These are phyloP conservation scores for Sebastiscus tertius DNA, from an alignment of 2,797 vertebrate species.

Conservation along the genomic window DNA sequence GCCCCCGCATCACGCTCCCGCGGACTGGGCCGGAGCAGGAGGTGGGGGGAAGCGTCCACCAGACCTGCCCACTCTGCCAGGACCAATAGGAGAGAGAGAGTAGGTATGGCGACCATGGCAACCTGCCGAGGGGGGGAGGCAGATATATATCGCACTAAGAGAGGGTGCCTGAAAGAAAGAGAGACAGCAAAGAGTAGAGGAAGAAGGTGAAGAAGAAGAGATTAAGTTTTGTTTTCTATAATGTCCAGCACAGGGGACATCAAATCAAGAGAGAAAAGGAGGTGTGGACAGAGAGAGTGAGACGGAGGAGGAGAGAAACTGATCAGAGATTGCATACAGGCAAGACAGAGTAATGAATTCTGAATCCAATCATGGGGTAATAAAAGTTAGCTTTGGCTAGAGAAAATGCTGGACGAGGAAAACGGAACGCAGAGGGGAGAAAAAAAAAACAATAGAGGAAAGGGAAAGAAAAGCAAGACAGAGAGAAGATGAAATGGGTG, in stretches of 20 bases:
- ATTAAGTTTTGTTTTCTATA: constrained; percentile 43
- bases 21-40: constrained; percentile 85
- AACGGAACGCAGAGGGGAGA: constrained; percentile 18
- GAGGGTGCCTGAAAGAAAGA: constrained; percentile 79
- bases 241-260: constrained; percentile 40
- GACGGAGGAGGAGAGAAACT: constrained; percentile 29
- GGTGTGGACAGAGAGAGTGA: constrained; percentile 19
- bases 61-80: constrained; percentile 87
- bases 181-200: constrained; percentile 54
- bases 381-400: constrained; percentile 67
- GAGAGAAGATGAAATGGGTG: constrained; percentile 72
- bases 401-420: constrained; percentile 58
- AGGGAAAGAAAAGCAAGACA: constrained; percentile 55
- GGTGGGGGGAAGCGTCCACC: constrained; percentile 90
- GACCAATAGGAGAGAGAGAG: constrained; percentile 87
- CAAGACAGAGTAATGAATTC: constrained; percentile 61
- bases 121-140: constrained; percentile 81
- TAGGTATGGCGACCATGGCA: constrained; percentile 88
- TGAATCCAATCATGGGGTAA: constrained; percentile 65
- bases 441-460: constrained; percentile 33
- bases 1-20: constrained; percentile 86
- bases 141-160: constrained; percentile 77
- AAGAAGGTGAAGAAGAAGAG: constrained; percentile 40
- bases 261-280: constrained; percentile 40
- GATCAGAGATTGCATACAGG: constrained; percentile 50